These are phyloP conservation scores for Mantis religiosa DNA, from an alignment of 2,888 invertebrate genomes.

Conservation along the genomic window DNA sequence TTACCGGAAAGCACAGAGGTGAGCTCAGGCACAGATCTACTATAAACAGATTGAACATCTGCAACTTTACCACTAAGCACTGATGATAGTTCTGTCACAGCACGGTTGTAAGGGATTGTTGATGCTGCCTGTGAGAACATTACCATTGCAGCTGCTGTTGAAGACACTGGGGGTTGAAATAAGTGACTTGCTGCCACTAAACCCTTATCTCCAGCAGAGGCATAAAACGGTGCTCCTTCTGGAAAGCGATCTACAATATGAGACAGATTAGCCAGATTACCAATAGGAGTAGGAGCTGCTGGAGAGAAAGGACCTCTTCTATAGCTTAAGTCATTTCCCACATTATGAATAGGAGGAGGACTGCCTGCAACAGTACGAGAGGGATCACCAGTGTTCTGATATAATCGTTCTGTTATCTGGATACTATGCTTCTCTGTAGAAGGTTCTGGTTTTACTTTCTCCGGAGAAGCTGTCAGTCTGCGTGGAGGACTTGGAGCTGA, in stretches of 20 bases:
- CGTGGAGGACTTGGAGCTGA: background rate
- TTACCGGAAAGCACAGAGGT: slow-evolving; percentile 20
- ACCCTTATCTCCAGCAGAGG: slow-evolving; percentile 3
- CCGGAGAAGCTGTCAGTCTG: background rate
- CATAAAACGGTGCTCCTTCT: slow-evolving; percentile 43
- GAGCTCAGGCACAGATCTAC: slow-evolving; percentile 17
- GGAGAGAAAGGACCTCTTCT: slow-evolving; percentile 28
- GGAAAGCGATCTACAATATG: slow-evolving; percentile 58
- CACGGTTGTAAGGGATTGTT: slow-evolving; percentile 18
- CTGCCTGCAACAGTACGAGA: background rate
- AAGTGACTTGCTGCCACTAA: slow-evolving; percentile 4
- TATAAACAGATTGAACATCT: slow-evolving; percentile 12
- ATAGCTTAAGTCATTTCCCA: slow-evolving; percentile 16
- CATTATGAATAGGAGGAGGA: background rate
- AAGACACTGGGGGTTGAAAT: slow-evolving; percentile 15
- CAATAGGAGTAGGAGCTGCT: slow-evolving; percentile 42
- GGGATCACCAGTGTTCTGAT: background rate
- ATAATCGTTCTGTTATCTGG: background rate
- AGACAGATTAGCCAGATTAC: slow-evolving; percentile 55
- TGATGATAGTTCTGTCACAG: slow-evolving; percentile 10
- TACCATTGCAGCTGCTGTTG: slow-evolving; percentile 17
- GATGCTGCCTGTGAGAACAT: slow-evolving; percentile 24
- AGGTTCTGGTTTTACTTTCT: background rate
- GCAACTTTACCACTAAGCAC: slow-evolving; percentile 17
- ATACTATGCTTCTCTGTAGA: background rate